phyloP scores from a whole-genome alignment of 1,140 invertebrate genomes.

The Pseudomyrmex concolor region DNA sequence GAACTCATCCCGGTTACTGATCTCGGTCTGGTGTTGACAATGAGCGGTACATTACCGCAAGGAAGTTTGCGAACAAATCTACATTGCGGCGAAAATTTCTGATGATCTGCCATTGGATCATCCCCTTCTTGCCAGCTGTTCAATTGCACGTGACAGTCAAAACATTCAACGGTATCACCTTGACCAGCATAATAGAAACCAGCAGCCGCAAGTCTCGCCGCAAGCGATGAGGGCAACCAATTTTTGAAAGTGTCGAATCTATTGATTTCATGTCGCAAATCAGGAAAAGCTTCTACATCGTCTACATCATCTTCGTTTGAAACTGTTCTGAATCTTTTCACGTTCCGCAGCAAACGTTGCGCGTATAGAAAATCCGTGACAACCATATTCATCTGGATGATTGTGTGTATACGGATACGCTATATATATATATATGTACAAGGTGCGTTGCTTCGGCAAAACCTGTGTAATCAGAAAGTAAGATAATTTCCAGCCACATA shows the following conservation, averaged over 20 bases:
- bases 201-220: constrained; percentile 87
- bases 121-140: constrained; percentile 90
- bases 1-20: too few relatives aligned
- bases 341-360: too few relatives aligned
- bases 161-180: constrained; percentile 90
- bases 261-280: constrained; percentile 12
- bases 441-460: neutral
- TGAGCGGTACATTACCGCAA: constrained; percentile 80
- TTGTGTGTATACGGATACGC: neutral
- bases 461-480: neutral
- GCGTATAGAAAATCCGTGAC: neutral
- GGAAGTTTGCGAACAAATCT: constrained; percentile 87
- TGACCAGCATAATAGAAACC: constrained; percentile 91
- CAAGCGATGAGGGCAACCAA: neutral
- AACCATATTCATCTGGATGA: too few relatives aligned
- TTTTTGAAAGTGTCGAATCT: constrained; percentile 15
- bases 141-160: constrained; percentile 92
- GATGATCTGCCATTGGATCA: constrained; percentile 90
- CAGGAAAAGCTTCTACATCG: neutral
- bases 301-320: neutral
- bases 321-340: too few relatives aligned
- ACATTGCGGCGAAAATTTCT: constrained; percentile 89
- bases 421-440: too few relatives aligned
- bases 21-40: too few relatives aligned
- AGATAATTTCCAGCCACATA: neutral